Percentiles rank a stretch among this genome's conserved stretches.
phyloP scores from a whole-genome alignment of 92 coral and sea anemone species.

The Phenganax marumi region DNA sequence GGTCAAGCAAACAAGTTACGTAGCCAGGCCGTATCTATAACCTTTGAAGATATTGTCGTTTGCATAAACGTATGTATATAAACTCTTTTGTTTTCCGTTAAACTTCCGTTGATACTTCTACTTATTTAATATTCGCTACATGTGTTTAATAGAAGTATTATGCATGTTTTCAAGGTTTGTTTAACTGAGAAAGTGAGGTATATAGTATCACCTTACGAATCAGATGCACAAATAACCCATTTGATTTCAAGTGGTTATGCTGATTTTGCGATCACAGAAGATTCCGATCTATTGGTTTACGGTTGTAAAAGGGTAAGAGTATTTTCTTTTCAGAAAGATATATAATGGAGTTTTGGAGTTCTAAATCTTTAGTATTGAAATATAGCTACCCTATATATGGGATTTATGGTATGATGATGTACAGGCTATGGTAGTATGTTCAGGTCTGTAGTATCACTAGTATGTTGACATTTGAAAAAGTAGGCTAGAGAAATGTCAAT shows the following conservation, averaged over 20 bases:
- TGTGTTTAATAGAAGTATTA: neutral
- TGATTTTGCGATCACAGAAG: slow-evolving; percentile 58
- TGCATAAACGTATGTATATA: slow-evolving; percentile 37
- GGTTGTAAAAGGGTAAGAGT: slow-evolving; percentile 55
- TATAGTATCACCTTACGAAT: slow-evolving; percentile 55
- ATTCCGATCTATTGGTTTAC: slow-evolving; percentile 60
- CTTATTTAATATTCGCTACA: neutral
- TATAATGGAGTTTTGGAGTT: too few relatives aligned
- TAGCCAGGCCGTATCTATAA: slow-evolving; percentile 48
- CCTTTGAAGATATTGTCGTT: slow-evolving; percentile 41
- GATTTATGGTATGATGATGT: too few relatives aligned
- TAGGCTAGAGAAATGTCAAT: too few relatives aligned
- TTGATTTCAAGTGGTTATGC: slow-evolving; percentile 42
- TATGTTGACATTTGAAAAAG: too few relatives aligned
- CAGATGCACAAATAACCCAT: slow-evolving; percentile 55
- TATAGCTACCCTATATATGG: too few relatives aligned
- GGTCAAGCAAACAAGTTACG: slow-evolving; percentile 38
- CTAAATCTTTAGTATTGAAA: too few relatives aligned
- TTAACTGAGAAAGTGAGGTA: slow-evolving; percentile 9
- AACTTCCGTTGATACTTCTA: neutral
- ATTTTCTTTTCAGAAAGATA: too few relatives aligned
- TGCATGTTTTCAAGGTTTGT: neutral
- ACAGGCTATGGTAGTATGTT: too few relatives aligned
- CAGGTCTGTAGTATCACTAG: too few relatives aligned
- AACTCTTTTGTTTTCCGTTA: neutral